Conservation (phyloP, 2,113 vertebrate species). For the Albula glossodonta region DNA sequence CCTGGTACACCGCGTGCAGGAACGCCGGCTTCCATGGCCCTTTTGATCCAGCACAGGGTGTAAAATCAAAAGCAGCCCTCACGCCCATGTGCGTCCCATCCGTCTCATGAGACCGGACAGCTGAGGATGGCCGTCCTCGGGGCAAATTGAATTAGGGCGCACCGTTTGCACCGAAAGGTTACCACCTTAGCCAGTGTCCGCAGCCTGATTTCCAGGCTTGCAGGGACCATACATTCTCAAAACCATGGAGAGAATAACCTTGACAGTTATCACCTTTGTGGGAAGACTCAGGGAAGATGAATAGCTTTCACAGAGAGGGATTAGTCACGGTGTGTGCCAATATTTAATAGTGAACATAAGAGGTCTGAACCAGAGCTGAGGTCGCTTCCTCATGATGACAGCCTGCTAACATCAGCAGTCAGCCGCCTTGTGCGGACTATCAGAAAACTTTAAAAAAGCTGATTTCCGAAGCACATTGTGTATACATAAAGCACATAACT, state of each 20-base stretch:
- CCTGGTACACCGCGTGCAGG: slow-evolving; percentile 39
- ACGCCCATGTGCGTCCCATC: slow-evolving; percentile 51
- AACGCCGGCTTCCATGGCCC: slow-evolving; percentile 31
- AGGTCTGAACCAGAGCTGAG: neutral
- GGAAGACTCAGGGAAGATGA: neutral
- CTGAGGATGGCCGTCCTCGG: slow-evolving; percentile 35
- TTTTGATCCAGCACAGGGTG: slow-evolving; percentile 62
- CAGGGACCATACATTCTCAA: slow-evolving; percentile 3
- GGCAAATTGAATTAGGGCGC: slow-evolving; percentile 67
- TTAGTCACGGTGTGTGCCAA: slow-evolving; percentile 3
- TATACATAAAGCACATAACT: no score
- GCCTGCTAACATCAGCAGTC: no score
- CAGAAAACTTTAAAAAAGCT: no score
- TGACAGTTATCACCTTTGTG: slow-evolving; percentile 1
- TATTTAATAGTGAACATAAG: slow-evolving; percentile 14
- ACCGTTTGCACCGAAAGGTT: slow-evolving; percentile 34
- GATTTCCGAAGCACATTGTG: no score
- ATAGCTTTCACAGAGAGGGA: neutral
- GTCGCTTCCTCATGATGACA: no score
- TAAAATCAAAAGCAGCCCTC: slow-evolving; percentile 50
- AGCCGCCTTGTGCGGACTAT: no score
- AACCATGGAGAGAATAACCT: neutral
- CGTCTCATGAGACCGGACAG: slow-evolving; percentile 40
- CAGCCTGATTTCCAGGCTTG: neutral
- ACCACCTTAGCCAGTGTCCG: slow-evolving; percentile 10